These are phyloP conservation scores for Dinoponera quadriceps DNA, from an alignment of 1,140 invertebrate genomes.

Conservation along the genomic window DNA sequence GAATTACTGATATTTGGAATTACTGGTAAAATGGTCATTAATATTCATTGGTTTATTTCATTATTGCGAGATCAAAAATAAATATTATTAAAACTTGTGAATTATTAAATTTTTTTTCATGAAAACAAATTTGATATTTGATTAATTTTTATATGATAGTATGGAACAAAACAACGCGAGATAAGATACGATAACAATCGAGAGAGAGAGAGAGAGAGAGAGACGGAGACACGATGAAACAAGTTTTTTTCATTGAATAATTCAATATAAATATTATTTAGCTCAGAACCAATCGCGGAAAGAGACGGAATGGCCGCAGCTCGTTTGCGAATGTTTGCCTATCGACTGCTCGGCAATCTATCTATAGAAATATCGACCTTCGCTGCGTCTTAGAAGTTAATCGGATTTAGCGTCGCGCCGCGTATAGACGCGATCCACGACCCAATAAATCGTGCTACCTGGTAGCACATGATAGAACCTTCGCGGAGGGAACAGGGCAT, in stretches of 20 bases:
- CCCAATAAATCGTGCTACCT: slow-evolving; percentile 65
- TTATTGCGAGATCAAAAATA: no score
- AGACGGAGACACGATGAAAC: not conserved
- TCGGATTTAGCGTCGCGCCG: slow-evolving; percentile 68
- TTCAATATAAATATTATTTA: slow-evolving; percentile 35
- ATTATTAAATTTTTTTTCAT: no score
- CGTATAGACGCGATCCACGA: slow-evolving; percentile 59
- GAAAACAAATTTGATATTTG: no score
- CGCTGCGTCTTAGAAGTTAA: slow-evolving; percentile 70
- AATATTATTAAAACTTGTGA: no score
- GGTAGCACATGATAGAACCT: slow-evolving; percentile 50
- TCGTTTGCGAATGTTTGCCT: slow-evolving; percentile 34
- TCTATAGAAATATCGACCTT: slow-evolving; percentile 69
- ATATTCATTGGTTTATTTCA: no score
- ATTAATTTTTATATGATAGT: no score
- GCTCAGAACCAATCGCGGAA: slow-evolving; percentile 14
- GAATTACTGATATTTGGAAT: no score
- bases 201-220: no score
- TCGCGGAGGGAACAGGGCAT: slow-evolving; percentile 39
- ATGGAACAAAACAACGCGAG: no score
- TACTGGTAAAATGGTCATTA: no score
- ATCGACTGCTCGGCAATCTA: slow-evolving; percentile 30
- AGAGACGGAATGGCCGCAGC: slow-evolving; percentile 4
- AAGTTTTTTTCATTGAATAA: not conserved
- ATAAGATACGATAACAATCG: no score